Conservation (phyloP, 1,140 invertebrate genomes). For the Drosophila ironensis region DNA sequence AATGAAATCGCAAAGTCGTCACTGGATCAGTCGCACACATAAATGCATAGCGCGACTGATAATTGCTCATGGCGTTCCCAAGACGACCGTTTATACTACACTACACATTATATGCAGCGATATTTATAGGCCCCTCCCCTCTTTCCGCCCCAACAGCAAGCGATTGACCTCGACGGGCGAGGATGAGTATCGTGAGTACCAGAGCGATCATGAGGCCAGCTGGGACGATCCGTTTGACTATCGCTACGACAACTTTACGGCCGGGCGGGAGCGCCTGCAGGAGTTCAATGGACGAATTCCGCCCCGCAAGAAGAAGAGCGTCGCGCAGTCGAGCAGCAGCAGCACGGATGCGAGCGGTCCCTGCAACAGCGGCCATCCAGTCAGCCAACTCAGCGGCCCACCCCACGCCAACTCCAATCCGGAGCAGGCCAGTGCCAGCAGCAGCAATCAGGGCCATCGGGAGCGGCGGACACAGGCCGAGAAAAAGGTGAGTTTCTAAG, state of each 20-base stretch:
- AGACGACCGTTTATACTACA: not conserved
- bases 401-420: not conserved
- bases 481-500: conserved; percentile 45
- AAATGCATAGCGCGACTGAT: conserved; percentile 16
- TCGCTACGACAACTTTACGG: conserved; percentile 77
- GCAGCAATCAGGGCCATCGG: conserved; percentile 9
- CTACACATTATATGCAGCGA: not conserved
- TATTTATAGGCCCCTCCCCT: conserved; percentile 26
- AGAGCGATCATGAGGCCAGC: conserved; percentile 80
- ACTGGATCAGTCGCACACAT: conserved; percentile 15
- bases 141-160: conserved; percentile 53
- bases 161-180: conserved; percentile 80
- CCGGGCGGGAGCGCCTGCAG: conserved; percentile 76
- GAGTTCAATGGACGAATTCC: conserved; percentile 81
- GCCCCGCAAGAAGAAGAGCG: conserved; percentile 79
- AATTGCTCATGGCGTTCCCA: conserved; percentile 39
- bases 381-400: conserved; percentile 13
- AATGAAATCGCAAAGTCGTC: conserved; percentile 23
- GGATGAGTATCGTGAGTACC: conserved; percentile 80
- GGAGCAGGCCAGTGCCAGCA: conserved; percentile 42
- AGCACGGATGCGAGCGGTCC: conserved; percentile 4
- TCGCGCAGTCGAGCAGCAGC: conserved; percentile 21
- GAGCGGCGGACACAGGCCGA: conserved; percentile 21
- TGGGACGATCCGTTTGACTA: conserved; percentile 81
- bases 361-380: conserved; percentile 13